These are phyloP conservation scores for Catostomus latipinnis DNA, from an alignment of 2,797 vertebrate genomes.

Conservation along the genomic window DNA sequence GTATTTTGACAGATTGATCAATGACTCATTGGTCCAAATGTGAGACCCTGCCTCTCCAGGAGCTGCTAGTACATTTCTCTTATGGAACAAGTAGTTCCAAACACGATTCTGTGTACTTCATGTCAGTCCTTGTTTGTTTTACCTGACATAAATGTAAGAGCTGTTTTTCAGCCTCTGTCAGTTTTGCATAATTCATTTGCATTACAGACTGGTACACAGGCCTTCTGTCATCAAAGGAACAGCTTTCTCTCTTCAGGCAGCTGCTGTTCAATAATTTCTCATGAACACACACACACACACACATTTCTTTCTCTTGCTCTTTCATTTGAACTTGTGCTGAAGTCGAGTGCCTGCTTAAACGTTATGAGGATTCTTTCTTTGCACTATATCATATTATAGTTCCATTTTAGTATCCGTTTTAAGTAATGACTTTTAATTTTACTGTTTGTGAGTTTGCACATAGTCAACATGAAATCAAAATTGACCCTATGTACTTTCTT, in stretches of 20 bases:
- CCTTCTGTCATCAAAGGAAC: conserved; percentile 1
- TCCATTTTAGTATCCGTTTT: not conserved
- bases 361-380: not conserved
- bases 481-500: no score
- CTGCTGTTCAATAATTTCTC: conserved; percentile 22
- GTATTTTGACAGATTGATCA: conserved; percentile 13
- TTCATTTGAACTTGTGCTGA: not conserved
- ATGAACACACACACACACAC: conserved; percentile 16
- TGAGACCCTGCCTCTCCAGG: conserved; percentile 3
- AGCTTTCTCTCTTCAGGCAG: not conserved
- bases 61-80: not conserved
- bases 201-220: not conserved
- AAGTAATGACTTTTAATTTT: not conserved
- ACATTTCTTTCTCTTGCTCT: not conserved
- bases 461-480: no score
- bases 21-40: conserved; percentile 9
- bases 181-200: conserved; percentile 32
- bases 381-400: not conserved
- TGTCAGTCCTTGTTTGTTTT: not conserved
- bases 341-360: not conserved
- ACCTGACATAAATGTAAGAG: not conserved
- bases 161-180: conserved; percentile 8
- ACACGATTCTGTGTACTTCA: not conserved
- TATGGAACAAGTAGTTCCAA: not conserved
- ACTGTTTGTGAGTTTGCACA: no score